Evolutionary conservation across 2,888 invertebrate genomes (phyloP).

Genomic region (Nezara viridula): DNA sequence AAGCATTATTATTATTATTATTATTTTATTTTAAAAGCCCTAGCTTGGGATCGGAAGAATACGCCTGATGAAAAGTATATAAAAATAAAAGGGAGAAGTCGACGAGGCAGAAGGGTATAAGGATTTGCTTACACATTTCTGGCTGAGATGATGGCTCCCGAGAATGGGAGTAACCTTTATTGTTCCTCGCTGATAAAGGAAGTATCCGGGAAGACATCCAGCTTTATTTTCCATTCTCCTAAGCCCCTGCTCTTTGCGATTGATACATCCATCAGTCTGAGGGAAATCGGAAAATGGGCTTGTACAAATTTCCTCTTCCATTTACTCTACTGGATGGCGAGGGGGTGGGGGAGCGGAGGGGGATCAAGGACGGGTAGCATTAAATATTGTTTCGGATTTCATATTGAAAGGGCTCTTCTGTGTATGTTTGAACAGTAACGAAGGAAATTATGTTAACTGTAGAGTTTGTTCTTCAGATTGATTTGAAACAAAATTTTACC

Average conservation of each 20-base stretch:
- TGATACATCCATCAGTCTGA: background rate
- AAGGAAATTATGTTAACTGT: background rate
- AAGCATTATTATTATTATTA: no score
- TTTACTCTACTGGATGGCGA: background rate
- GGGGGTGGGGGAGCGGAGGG: background rate
- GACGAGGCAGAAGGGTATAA: background rate
- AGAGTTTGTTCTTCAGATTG: background rate
- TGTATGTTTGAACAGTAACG: background rate
- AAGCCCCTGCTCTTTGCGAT: background rate
- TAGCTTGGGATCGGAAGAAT: background rate
- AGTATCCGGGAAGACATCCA: background rate
- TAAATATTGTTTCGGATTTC: background rate
- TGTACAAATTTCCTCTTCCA: background rate
- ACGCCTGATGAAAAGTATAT: background rate
- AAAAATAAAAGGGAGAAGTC: background rate
- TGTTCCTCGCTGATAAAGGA: background rate
- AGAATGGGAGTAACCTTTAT: background rate
- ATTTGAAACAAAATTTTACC: no score
- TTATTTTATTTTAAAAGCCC: constrained; percentile 4
- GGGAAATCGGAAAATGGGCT: constrained; percentile 16
- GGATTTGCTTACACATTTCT: constrained; percentile 5
- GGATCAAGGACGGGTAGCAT: background rate
- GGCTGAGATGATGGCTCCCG: background rate
- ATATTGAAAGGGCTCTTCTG: background rate
- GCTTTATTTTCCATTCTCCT: constrained; percentile 10